These are phyloP conservation scores for Drosophila quadrilineata DNA, from an alignment of 1,140 invertebrate genomes.

Conservation along the genomic window DNA sequence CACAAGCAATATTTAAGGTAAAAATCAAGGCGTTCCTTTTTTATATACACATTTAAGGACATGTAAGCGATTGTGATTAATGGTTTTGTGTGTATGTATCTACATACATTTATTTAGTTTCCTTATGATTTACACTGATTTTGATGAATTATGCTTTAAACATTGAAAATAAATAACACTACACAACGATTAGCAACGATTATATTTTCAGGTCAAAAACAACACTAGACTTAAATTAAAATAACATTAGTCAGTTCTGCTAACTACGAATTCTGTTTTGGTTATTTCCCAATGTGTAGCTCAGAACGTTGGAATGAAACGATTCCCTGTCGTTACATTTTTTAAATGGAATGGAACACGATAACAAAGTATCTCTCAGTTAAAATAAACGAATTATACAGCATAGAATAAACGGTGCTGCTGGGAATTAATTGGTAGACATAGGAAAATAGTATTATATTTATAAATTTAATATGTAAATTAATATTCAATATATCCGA, in stretches of 20 bases:
- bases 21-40: no score
- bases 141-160: background rate
- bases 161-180: background rate
- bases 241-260: background rate
- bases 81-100: background rate
- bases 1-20: no score
- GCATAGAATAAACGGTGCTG: no score
- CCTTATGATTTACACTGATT: background rate
- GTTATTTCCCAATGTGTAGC: background rate
- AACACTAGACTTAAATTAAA: background rate
- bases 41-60: no score
- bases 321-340: background rate
- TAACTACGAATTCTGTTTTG: background rate
- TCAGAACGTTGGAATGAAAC: background rate
- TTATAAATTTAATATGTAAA: no score
- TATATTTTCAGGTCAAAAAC: background rate
- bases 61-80: no score
- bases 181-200: background rate
- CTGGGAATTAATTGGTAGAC: no score
- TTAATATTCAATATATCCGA: no score
- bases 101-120: background rate
- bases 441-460: no score
- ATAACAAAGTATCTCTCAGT: no score
- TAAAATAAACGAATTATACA: no score
- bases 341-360: background rate